Base-by-base conservation (phyloP, 1,140 invertebrate species). In the Leptinotarsa undecemlineata region DNA sequence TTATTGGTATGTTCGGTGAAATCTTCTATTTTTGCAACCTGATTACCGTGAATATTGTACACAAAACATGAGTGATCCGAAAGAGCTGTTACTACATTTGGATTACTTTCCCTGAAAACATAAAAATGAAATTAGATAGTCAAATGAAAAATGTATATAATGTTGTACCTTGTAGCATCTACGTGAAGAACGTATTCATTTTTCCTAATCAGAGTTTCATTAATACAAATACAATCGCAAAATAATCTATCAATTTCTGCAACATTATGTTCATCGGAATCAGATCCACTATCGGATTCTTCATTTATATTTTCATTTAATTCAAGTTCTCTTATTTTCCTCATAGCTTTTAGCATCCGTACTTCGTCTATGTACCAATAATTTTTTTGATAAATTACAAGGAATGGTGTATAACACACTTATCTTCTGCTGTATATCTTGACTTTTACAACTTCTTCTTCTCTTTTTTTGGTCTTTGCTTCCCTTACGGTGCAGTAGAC, bases 1-100 rank as follows among this genome's bases (percentile, higher is more conserved):
- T 87, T 85, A 13, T 84, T 77, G 20, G 85, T 77, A 78, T 88
- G 87, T n/a, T 87, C 72, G 82, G 82, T 69, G 76, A 87, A 74
- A 74, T 86, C 73, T 81, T 78, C 74, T 76, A 79, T 71, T 78
- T 83, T 77, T 81, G 64, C 78, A 78, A 89, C 14, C 48, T 78
- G 70, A 73, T 72, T 78, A 60, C 79, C 73, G 23, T 74, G 75
- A 72, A 82, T 71, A 69, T 73, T 78, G 63, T 77, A 83, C 13
- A 84, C 71, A 47, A 81, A 68, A 33, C 74, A 76, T 20, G 69
- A 72, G 74, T 76, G 61, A 75, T 82, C 68, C 70, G 81, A 80
- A 23, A 78, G 61, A 15, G 71, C 73, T 57, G 78, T 48, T 11
- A 72, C 76, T 64, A 82, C 77, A 72, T 82, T 80, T 33, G 78